Evolutionary conservation across 2,797 vertebrate genomes (phyloP), one percentile per base, ranked within the genome.

Genomic region (Syngnathus acus): DNA sequence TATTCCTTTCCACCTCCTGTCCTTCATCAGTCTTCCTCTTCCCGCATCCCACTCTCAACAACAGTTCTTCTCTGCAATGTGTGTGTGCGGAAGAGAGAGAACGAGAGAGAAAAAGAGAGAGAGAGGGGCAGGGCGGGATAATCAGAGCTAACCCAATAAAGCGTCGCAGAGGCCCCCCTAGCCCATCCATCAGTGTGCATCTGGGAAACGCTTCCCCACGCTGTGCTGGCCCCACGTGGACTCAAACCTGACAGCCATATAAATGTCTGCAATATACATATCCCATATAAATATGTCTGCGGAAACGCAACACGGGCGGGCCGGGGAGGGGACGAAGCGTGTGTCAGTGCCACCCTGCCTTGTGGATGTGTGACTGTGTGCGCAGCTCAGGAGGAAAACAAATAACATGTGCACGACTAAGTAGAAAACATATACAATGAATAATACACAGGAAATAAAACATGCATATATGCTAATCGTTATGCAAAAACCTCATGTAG

Each of bases 131-230:
- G 95, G 84, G 92, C 89, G 91, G 94, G 95, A 97, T 98, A 98
- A 99, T 98, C 95, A 98, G 94, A 93, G 93, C 92, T 95, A 97
- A 98, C 95, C 94, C 95, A 98, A 99, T 99, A 99, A 99, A 96
- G 94, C 94, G 95, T 97, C 95, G 71, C 87, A 82, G 87, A 82
- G 86, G 85, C 81, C 86, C 85, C 85, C 84, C 82, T 80, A 87
- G 82, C 88, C 92, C 94, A 98, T 99, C 95, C 91, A 99, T 98
- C 97, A 97, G 89, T 37, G 86, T 87, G 92, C 92, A 93, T 94
- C 95, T 96, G 96, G 94, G 94, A 95, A 93, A 94, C 92, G 90
- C 93, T 93, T 92, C 91, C 93, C 93, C 92, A 93, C 84, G 82
- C 89, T 84, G 78, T 54, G 83, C 87, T 57, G 72, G 86, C 88